Conservation (phyloP, 2,113 vertebrate genomes). For the Oxyruncus cristatus region DNA sequence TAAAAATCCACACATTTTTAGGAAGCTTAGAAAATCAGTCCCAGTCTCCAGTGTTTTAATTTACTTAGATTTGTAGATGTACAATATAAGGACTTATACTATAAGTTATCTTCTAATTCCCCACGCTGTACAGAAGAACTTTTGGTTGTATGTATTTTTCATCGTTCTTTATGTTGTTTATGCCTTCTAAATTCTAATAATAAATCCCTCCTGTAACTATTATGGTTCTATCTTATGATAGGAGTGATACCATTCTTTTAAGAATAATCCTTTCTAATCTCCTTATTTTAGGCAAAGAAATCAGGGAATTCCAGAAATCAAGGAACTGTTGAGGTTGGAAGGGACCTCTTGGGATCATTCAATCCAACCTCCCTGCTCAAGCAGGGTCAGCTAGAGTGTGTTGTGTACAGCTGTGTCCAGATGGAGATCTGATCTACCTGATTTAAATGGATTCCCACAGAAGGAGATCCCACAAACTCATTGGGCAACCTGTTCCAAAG, state of each 20-base stretch:
- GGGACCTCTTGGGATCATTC: not conserved
- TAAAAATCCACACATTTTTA: not conserved
- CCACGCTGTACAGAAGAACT: not conserved
- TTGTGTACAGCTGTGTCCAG: not conserved
- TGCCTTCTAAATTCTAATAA: not conserved
- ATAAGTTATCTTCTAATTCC: not conserved
- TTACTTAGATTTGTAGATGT: not conserved
- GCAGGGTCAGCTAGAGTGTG: not conserved
- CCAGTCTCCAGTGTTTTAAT: not conserved
- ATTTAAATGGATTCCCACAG: not conserved
- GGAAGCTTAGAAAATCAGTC: not conserved
- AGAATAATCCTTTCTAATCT: not conserved
- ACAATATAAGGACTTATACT: not conserved
- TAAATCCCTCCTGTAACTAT: not conserved
- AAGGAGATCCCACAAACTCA: not conserved
- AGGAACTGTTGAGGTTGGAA: not conserved
- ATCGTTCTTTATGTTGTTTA: not conserved
- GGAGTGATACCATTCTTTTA: not conserved
- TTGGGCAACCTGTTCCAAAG: not conserved
- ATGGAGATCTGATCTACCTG: not conserved
- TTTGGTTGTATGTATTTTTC: not conserved
- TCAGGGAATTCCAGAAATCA: not conserved
- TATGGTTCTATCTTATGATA: not conserved
- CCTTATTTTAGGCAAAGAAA: not conserved
- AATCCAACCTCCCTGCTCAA: not conserved